phyloP scores from a whole-genome alignment of 2,797 vertebrate species.

The Scolopax rusticola region DNA sequence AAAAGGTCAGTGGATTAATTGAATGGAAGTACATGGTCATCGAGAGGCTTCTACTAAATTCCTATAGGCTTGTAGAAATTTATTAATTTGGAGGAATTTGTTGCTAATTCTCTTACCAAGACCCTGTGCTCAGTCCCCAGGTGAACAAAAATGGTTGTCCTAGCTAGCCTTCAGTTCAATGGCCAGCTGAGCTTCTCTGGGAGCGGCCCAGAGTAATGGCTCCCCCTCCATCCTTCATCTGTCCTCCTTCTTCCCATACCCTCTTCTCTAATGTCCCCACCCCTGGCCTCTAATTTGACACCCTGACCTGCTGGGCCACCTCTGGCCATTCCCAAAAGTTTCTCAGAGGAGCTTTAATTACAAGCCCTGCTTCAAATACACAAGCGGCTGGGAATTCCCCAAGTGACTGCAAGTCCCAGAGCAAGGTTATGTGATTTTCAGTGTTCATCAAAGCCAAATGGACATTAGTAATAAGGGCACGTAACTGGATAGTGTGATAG shows the following conservation, averaged over 20 bases:
- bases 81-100: neutral
- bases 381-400: neutral
- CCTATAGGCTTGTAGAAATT: neutral
- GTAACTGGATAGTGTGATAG: neutral
- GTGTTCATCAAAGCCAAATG: neutral
- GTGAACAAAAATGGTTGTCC: neutral
- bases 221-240: neutral
- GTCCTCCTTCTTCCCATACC: neutral
- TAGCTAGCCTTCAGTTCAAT: neutral
- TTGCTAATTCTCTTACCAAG: neutral
- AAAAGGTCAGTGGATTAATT: constrained; percentile 78
- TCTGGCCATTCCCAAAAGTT: neutral
- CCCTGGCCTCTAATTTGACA: neutral
- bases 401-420: neutral
- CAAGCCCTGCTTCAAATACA: neutral
- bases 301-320: neutral
- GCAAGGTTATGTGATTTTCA: neutral
- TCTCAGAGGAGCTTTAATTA: neutral
- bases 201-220: accelerated
- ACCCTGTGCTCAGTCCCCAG: neutral
- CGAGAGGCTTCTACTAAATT: neutral
- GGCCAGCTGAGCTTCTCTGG: neutral
- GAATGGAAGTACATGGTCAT: neutral
- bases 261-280: neutral
- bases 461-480: neutral